Evolutionary conservation across 2,113 vertebrate genomes (phyloP), one percentile per base, ranked within the genome.

Genomic region (Pleuronectes platessa): DNA sequence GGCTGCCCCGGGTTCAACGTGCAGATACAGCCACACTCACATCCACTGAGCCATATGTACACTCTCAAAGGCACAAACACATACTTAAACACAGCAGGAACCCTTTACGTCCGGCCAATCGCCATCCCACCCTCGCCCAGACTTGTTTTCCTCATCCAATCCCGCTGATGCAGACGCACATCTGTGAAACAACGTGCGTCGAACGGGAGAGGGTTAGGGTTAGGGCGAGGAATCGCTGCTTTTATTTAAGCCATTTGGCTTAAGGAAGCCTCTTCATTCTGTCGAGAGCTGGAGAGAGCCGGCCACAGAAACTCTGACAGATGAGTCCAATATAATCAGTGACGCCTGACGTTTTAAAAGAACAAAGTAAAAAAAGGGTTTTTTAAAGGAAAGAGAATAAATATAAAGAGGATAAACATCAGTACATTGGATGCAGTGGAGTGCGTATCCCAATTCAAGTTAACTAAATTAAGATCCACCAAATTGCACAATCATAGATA

Each of bases 171-270:
- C 61, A 74, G 31, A 71, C 27, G 35, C 64, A 88, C 80, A 85
- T 81, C 66, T 89, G 78, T 47, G 15, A 76, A 45, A 69, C 80
- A 76, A 69, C 58, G 55, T 58, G 69, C 11, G 10, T 68, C 60
- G 66, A 64, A 78, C 77, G 79, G 51, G 37, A 3, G 20, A 61
- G n/a, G n/a, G n/a, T n/a, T n/a, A n/a, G n/a, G n/a, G n/a, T n/a
- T n/a, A n/a, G n/a, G n/a, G n/a, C n/a, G n/a, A n/a, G n/a, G n/a
- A n/a, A n/a, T n/a, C n/a, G n/a, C n/a, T n/a, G n/a, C n/a, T n/a
- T n/a, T n/a, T n/a, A n/a, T n/a, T n/a, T n/a, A n/a, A n/a, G 75
- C 84, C 86, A 77, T 84, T 86, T 75, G 68, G 77, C 62, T 81
- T 88, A 70, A 86, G 82, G 71, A 91, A 87, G 76, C 68, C 63